A percentile compares a stretch with the other conserved stretches of the same genome.
Evolutionary conservation across 2,113 vertebrate genomes (phyloP).

Genomic region (Brachirus orientalis): DNA sequence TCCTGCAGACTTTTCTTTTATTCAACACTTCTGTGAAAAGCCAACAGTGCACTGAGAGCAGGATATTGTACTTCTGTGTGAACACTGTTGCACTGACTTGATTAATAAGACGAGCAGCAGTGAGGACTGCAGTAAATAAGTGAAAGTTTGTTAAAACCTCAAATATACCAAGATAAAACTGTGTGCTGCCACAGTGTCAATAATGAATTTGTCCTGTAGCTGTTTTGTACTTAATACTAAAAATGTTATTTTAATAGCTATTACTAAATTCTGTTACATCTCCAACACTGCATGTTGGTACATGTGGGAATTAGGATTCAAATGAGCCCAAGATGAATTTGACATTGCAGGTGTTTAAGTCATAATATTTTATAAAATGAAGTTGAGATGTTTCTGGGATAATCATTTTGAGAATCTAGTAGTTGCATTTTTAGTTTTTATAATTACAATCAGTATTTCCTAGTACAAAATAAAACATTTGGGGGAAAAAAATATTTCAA

Average conservation of each 20-base stretch:
- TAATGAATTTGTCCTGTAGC: neutral
- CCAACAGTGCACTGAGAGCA: conserved; percentile 9
- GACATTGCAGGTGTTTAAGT: too few species aligned
- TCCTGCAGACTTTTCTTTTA: conserved; percentile 29
- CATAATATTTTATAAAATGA: too few species aligned
- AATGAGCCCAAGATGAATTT: too few species aligned
- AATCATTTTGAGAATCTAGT: too few species aligned
- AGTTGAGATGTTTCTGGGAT: too few species aligned
- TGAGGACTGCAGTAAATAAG: conserved; percentile 5
- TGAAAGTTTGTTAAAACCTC: neutral
- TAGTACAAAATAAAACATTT: neutral
- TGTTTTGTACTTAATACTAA: neutral
- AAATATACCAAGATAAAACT: neutral
- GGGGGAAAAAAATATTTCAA: neutral
- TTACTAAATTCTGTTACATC: neutral
- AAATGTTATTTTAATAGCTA: neutral
- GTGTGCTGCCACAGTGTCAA: neutral
- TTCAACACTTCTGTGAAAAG: conserved; percentile 45
- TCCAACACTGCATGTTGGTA: neutral
- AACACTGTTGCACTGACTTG: conserved; percentile 11
- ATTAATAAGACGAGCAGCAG: conserved; percentile 9
- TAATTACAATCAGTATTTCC: neutral
- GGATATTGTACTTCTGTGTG: conserved; percentile 27
- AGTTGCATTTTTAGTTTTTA: neutral
- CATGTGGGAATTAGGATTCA: neutral